phyloP scores from a whole-genome alignment of 2,888 invertebrate genomes.

The Amblyjoppa proteus region DNA sequence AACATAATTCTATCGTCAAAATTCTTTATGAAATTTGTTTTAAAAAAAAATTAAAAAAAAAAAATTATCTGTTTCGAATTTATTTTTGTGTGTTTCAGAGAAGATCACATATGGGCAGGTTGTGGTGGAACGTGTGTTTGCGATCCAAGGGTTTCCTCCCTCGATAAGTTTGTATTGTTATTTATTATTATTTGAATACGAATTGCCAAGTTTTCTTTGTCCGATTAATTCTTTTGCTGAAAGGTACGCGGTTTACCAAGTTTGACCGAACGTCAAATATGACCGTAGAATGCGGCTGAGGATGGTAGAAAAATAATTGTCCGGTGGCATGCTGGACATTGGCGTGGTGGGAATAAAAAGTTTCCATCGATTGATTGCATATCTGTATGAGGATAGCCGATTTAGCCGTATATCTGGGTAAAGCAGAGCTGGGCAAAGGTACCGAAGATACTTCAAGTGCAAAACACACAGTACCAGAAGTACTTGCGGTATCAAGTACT shows the following conservation, averaged over 20 bases:
- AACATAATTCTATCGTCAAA: not conserved
- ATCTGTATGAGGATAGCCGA: slow-evolving; percentile 10
- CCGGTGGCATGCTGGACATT: not conserved
- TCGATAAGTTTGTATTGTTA: not conserved
- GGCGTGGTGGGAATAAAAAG: not conserved
- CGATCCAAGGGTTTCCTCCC: not conserved
- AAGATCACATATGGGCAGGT: not conserved
- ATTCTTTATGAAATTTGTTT: not conserved
- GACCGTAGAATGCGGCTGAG: not conserved
- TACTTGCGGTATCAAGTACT: no score
- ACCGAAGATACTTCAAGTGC: no score
- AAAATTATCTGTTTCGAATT: not conserved
- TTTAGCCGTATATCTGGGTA: not conserved
- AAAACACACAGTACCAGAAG: no score
- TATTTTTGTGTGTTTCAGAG: not conserved
- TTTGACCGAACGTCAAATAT: not conserved
- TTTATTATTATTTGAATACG: not conserved
- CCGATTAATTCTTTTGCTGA: not conserved
- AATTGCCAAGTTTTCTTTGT: not conserved
- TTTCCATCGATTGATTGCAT: slow-evolving; percentile 22
- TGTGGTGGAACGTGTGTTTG: not conserved
- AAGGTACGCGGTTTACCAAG: not conserved
- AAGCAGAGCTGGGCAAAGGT: not conserved
- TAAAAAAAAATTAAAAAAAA: not conserved
- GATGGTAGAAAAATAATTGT: not conserved